Evolutionary conservation across 2,888 invertebrate species (phyloP).

Genomic region (Tholera decimalis): DNA sequence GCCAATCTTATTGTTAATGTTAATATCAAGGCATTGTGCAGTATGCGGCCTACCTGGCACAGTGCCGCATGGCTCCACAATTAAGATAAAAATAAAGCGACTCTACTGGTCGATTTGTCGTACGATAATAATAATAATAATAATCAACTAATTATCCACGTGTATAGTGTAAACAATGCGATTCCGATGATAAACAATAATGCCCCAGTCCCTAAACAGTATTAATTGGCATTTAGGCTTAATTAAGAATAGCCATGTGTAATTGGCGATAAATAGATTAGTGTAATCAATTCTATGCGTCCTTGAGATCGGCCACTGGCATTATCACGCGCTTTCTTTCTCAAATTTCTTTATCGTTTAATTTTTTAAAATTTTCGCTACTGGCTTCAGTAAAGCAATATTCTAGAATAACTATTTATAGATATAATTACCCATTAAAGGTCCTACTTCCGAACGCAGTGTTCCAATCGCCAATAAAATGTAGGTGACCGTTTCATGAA

Average conservation of each 20-base stretch:
- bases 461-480: too few species aligned
- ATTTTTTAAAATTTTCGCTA: background rate
- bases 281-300: conserved; percentile 24
- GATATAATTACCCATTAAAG: background rate
- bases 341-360: conserved; percentile 27
- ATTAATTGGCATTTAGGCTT: conserved; percentile 25
- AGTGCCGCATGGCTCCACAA: conserved; percentile 26
- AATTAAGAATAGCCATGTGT: conserved; percentile 20
- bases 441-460: background rate
- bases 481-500: too few species aligned
- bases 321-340: background rate
- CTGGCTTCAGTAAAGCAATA: background rate
- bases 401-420: background rate
- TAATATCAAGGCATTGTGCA: conserved; percentile 14
- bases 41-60: conserved; percentile 43
- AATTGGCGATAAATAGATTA: conserved; percentile 43
- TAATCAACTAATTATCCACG: conserved; percentile 25
- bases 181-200: conserved; percentile 46
- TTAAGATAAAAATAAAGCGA: conserved; percentile 44
- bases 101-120: conserved; percentile 43
- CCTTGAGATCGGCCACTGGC: conserved; percentile 41
- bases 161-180: conserved; percentile 49
- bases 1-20: conserved; percentile 40
- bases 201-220: conserved; percentile 6
- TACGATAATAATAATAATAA: too few species aligned